Percentiles rank a stretch among this genome's conserved stretches.
Conservation (phyloP, 2,888 invertebrate genomes). For the Andrena praecox region DNA sequence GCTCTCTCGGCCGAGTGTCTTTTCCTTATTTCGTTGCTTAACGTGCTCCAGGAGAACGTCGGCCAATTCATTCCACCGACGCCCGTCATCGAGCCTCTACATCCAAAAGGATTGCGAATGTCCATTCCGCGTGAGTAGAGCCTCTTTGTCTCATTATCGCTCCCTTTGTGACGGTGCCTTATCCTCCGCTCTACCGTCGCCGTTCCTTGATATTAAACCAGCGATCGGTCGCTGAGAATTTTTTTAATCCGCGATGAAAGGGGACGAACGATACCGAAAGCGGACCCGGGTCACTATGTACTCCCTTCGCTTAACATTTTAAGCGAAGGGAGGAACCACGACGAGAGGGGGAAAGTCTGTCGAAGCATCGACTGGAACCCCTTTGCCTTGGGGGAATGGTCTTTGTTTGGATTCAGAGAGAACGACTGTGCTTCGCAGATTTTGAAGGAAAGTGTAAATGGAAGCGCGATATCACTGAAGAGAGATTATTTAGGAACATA, state of each 20-base stretch:
- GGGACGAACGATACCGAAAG: too few species aligned
- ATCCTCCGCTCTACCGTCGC: too few species aligned
- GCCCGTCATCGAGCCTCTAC: slow-evolving; percentile 87
- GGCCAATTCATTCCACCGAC: slow-evolving; percentile 49
- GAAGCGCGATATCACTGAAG: background rate
- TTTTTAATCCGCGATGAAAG: too few species aligned
- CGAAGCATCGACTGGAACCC: too few species aligned
- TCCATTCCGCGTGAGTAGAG: slow-evolving; percentile 87
- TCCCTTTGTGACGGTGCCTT: background rate
- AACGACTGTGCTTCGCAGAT: background rate
- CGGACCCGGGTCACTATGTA: too few species aligned
- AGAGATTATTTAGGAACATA: background rate
- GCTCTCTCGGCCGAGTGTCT: background rate
- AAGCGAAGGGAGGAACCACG: too few species aligned
- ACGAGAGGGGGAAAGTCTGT: too few species aligned
- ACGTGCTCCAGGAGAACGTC: background rate
- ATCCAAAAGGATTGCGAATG: slow-evolving; percentile 87
- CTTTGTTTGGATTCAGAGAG: background rate
- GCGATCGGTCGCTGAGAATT: too few species aligned
- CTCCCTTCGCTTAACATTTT: too few species aligned
- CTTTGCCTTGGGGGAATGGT: too few species aligned
- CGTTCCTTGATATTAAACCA: too few species aligned
- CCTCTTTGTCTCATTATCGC: background rate
- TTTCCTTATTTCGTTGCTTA: background rate
- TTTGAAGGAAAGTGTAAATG: background rate